phyloP scores from a whole-genome alignment of 2,888 invertebrate genomes.

The Drosophila birchii region DNA sequence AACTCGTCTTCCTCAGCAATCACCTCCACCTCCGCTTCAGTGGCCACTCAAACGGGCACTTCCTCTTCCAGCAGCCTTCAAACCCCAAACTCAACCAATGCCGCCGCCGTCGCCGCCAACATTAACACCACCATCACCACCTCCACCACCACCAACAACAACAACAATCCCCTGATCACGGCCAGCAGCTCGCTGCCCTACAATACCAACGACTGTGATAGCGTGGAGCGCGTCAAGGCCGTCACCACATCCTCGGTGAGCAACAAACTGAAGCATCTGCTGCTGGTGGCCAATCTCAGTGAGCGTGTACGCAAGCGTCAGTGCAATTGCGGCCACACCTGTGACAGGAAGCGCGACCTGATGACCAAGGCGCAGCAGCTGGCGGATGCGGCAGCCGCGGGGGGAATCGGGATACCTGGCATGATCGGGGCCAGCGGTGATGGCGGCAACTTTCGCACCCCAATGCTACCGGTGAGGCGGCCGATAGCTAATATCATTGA shows the following conservation, averaged over 20 bases:
- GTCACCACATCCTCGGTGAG: constrained; percentile 74
- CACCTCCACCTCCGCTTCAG: not conserved
- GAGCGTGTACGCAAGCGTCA: constrained; percentile 83
- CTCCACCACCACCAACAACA: constrained; percentile 37
- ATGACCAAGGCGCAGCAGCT: constrained; percentile 57
- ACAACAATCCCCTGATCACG: constrained; percentile 28
- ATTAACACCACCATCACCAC: no score
- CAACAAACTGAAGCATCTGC: constrained; percentile 83
- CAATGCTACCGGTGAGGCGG: constrained; percentile 77
- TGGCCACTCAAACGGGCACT: constrained; percentile 18
- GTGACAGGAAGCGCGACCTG: constrained; percentile 79
- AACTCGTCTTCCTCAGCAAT: not conserved
- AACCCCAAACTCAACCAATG: constrained; percentile 38
- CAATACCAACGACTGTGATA: constrained; percentile 78
- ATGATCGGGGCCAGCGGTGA: no score
- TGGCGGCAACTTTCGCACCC: constrained; percentile 59
- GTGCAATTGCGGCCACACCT: constrained; percentile 83
- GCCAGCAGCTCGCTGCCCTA: constrained; percentile 70
- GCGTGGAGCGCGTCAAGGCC: constrained; percentile 72
- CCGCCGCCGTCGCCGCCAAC: no score
- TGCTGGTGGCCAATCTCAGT: constrained; percentile 84
- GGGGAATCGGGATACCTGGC: not conserved
- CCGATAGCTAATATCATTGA: constrained; percentile 79
- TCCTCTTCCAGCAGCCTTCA: constrained; percentile 33
- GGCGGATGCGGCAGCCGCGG: constrained; percentile 29